Evolutionary conservation across 2,797 vertebrate genomes (phyloP).

Genomic region (Mormyrops boulengeri): DNA sequence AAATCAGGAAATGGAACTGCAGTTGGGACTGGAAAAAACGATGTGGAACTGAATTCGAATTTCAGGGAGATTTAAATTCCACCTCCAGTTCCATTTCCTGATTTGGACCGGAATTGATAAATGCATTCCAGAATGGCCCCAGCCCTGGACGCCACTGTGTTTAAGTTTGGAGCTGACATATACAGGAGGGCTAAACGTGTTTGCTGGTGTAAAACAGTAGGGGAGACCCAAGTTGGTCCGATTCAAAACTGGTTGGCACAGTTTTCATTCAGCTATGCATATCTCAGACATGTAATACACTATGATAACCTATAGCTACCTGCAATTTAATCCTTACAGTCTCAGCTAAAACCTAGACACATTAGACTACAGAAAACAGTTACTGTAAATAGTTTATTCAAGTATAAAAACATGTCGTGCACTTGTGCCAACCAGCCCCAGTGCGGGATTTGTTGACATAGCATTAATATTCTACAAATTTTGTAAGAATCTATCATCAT

Average conservation of each 20-base stretch:
- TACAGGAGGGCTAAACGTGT: neutral
- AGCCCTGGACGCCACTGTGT: neutral
- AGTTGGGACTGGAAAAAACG: neutral
- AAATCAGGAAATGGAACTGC: neutral
- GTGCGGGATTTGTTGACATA: neutral
- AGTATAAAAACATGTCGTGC: neutral
- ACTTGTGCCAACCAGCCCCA: neutral
- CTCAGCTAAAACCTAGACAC: neutral
- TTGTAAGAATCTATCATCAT: neutral
- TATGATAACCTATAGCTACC: neutral
- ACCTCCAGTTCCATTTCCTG: neutral
- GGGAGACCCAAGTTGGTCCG: neutral
- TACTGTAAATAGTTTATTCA: neutral
- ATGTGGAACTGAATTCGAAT: neutral
- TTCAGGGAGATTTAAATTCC: neutral
- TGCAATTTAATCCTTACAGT: neutral
- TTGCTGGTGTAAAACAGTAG: neutral
- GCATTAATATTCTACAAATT: neutral
- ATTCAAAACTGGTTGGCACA: neutral
- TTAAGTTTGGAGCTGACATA: neutral
- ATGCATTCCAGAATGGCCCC: neutral
- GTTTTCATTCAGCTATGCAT: neutral
- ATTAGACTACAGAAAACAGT: neutral
- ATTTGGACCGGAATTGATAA: neutral
- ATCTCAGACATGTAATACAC: neutral